Base-by-base conservation (phyloP, 2,797 vertebrate genomes). In the Bovichtus diacanthus region DNA sequence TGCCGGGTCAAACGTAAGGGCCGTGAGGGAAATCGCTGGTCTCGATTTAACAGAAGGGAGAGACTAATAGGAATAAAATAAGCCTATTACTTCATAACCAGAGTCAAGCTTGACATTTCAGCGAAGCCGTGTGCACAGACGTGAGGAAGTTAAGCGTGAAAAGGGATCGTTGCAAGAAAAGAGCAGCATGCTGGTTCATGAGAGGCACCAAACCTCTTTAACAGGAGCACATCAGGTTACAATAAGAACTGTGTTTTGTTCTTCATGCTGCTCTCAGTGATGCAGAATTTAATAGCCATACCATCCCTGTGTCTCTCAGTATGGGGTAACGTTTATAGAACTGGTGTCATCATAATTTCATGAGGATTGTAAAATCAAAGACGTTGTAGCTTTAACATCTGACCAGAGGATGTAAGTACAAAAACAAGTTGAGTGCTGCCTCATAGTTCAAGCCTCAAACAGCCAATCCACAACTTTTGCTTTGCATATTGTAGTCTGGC, bases 161-260 rank as follows among this genome's bases (percentile, higher is more conserved):
- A 82, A 89, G 56, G 21, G 50, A 71, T 59, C 76, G 74, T 61
- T 73, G 25, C 58, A 61, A 70, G 76, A 69, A 68, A 62, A 72
- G 47, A 69, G 79, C 78, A 67, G 47, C 89, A 81, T 11, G 61
- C 85, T 82, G 90, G 36, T 90, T 90, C 83, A 87, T n/a, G 67
- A 81, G 84, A 64, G 79, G 38, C 74, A 74, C 49, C 63, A 41
- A 44, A 43, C n/a, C 31, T 64, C 72, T 74, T 67, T 43, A 70
- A 85, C 66, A 36, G 80, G 60, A 78, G 69, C 27, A 31, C 43
- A 38, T 55, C 36, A 13, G 74, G 78, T 85, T 86, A 76, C 49
- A 80, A 87, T 68, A 72, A 84, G 76, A 84, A 69, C 44, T 43
- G 19, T 80, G 78, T 84, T 90, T 85, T 50, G 78, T 62, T 82